phyloP scores from a whole-genome alignment of 1,140 invertebrate species.

The Akabosia matsudoensis region DNA sequence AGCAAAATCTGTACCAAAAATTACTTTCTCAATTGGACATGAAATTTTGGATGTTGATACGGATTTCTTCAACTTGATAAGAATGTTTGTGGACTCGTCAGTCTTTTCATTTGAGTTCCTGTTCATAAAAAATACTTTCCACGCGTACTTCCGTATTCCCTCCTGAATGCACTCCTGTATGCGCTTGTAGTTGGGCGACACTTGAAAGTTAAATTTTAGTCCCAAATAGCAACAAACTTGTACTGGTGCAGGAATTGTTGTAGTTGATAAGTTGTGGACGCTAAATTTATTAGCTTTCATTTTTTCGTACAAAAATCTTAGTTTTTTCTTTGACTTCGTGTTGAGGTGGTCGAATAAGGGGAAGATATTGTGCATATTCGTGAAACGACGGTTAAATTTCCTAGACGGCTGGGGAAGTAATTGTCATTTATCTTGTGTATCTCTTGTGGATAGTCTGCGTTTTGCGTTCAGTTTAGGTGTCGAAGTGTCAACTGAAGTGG shows the following conservation, averaged over 20 bases:
- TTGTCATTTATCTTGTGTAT: not conserved
- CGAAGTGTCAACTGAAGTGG: too few relatives aligned
- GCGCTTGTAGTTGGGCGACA: not conserved
- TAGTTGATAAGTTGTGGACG: slow-evolving; percentile 4
- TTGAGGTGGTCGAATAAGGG: not conserved
- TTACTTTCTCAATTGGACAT: not conserved
- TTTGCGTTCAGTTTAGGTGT: not conserved
- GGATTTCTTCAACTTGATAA: slow-evolving; percentile 2
- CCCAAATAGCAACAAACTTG: not conserved
- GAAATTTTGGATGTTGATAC: not conserved
- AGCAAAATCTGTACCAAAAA: not conserved
- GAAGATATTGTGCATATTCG: not conserved
- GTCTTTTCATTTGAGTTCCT: not conserved
- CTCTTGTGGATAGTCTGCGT: not conserved
- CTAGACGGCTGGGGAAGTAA: too few relatives aligned
- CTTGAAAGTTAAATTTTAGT: not conserved
- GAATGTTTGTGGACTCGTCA: not conserved
- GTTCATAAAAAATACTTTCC: not conserved
- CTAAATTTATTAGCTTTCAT: not conserved
- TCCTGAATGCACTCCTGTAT: not conserved
- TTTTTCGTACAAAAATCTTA: not conserved
- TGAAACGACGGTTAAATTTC: slow-evolving; percentile 17
- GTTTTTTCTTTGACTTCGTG: not conserved
- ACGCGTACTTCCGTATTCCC: not conserved
- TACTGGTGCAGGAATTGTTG: not conserved